phyloP scores from a whole-genome alignment of 2,888 invertebrate genomes.

The Vesta saturnalis region DNA sequence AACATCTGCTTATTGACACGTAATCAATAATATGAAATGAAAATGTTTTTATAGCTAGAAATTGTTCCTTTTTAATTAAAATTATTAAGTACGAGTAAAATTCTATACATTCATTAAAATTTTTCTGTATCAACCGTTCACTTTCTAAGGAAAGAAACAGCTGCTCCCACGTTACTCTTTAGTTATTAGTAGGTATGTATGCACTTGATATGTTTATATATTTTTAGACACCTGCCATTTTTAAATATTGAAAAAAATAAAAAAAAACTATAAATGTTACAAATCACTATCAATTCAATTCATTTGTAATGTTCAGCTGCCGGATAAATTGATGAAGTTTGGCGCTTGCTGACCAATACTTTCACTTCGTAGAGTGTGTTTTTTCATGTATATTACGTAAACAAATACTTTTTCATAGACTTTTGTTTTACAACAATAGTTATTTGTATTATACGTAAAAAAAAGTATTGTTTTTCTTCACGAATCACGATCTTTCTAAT shows the following conservation, averaged over 20 bases:
- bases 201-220: conserved; percentile 3
- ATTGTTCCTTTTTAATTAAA: conserved; percentile 13
- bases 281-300: conserved; percentile 27
- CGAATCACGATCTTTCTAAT: no score
- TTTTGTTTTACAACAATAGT: no score
- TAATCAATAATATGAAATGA: conserved; percentile 4
- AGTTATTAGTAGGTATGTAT: conserved; percentile 3
- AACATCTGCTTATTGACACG: conserved; percentile 15
- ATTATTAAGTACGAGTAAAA: conserved; percentile 7
- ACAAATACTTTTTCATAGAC: not conserved
- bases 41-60: conserved; percentile 12
- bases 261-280: conserved; percentile 30
- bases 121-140: conserved; percentile 12
- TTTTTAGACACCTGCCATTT: conserved; percentile 27
- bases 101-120: conserved; percentile 14
- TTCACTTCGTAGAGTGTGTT: not conserved
- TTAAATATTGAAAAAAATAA: conserved; percentile 13
- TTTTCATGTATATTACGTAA: not conserved
- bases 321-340: conserved; percentile 17
- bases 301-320: conserved; percentile 26
- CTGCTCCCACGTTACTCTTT: conserved; percentile 23
- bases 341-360: conserved; percentile 6
- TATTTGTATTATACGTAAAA: no score
- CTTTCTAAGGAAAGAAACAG: conserved; percentile 26
- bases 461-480: no score